These are phyloP conservation scores for Brachyhypopomus gauderio DNA, from an alignment of 2,113 vertebrate genomes.

Conservation along the genomic window DNA sequence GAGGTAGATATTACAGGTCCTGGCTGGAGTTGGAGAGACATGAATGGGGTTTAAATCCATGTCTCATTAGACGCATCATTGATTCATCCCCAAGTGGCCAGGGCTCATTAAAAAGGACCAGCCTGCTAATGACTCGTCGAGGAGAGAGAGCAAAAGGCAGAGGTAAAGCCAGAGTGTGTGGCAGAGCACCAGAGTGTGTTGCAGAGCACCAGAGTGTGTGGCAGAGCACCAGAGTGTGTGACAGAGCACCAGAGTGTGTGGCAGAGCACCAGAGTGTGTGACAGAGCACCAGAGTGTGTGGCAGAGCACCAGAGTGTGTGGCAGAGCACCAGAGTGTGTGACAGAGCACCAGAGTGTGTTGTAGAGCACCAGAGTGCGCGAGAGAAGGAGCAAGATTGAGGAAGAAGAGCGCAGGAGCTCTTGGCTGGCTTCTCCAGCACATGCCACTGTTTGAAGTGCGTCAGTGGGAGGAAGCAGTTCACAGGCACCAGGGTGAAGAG, in stretches of 20 bases:
- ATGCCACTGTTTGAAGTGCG: conserved; percentile 2
- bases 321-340: too few species aligned
- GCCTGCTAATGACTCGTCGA: conserved; percentile 43
- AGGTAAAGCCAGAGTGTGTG: too few species aligned
- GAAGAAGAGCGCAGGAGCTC: conserved; percentile 5
- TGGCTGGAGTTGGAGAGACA: conserved; percentile 41
- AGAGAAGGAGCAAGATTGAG: not conserved
- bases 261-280: too few species aligned
- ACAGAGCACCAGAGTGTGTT: too few species aligned
- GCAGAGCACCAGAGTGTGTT: not conserved
- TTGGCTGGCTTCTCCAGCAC: not conserved
- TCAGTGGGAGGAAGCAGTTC: conserved; percentile 1
- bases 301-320: not conserved
- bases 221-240: too few species aligned
- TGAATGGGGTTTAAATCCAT: conserved; percentile 47
- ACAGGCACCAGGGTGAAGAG: conserved; percentile 3
- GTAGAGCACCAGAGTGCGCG: too few species aligned
- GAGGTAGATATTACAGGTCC: conserved; percentile 46
- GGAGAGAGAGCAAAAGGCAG: conserved; percentile 4
- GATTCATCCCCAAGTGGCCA: conserved; percentile 51
- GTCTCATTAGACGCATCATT: conserved; percentile 56
- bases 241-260: too few species aligned
- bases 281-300: too few species aligned
- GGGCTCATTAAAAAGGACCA: conserved; percentile 57
- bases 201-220: not conserved